Conservation (phyloP, 1,140 invertebrate species). For the Heliconius melpomene region DNA sequence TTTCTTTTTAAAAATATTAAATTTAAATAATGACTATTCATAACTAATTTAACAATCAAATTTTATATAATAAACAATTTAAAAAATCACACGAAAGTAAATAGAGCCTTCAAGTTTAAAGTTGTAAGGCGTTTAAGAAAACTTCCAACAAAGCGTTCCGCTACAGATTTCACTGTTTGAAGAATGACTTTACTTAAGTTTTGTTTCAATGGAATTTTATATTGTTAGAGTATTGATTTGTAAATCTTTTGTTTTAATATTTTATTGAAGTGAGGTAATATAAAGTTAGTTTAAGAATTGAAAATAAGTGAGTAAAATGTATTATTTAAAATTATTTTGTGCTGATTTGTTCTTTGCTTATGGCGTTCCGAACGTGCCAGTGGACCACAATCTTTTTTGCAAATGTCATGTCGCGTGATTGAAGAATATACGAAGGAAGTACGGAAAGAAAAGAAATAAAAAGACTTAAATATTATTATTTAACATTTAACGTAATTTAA, state of each 20-base stretch:
- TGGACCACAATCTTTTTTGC: too few relatives aligned
- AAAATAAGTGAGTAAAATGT: too few relatives aligned
- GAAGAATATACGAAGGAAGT: too few relatives aligned
- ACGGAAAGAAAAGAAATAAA: too few relatives aligned
- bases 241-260: not conserved
- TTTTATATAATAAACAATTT: not conserved
- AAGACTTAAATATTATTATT: too few relatives aligned
- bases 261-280: not conserved
- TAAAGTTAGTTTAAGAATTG: not conserved
- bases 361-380: too few relatives aligned
- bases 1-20: too few relatives aligned
- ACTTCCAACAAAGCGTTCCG: conserved; percentile 32
- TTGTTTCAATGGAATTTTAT: conserved; percentile 22
- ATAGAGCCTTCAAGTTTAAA: conserved; percentile 17
- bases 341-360: too few relatives aligned
- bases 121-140: conserved; percentile 33
- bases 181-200: conserved; percentile 28
- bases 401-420: too few relatives aligned
- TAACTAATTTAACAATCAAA: not conserved
- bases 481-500: not conserved
- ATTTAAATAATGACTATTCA: not conserved
- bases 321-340: not conserved
- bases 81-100: not conserved
- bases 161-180: conserved; percentile 36
- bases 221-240: conserved; percentile 4